Evolutionary conservation across 1,140 invertebrate species (phyloP), one percentile per base, ranked within the genome.

Genomic region (Lerema accius): DNA sequence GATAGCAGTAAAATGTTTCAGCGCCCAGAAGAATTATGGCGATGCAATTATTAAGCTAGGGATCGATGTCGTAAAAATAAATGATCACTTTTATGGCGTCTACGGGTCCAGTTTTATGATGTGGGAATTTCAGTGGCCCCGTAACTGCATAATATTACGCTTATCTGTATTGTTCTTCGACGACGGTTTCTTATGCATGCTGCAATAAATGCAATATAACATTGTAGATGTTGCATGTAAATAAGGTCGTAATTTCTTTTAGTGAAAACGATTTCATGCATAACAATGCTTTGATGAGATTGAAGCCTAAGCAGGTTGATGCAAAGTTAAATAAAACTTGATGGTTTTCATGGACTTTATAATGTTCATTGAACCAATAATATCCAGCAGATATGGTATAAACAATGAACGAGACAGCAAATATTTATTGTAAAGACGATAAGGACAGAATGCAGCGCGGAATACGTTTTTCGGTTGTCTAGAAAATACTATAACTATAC

Each of bases 21-120:
- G 43, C 39, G 50, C 35, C 37, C 35, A 49, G 9, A 60, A 60
- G 48, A 77, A 76, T 81, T 76, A 83, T 75, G 71, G 69, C 62
- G 65, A 73, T 71, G 77, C 77, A 84, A 85, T 87, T 81, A 85
- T 84, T 78, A 71, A 78, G 69, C 68, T 55, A 70, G 69, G 79
- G 75, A 78, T 81, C 76, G 73, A 78, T 75, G 71, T 76, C 81
- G 67, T 87, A 87, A 87, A 87, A 87, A 73, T 81, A 85, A 87
- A 87, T 79, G 80, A 79, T 75, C 75, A 63, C 40, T 77, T 83
- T 85, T 85, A 82, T 80, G 48, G 72, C 65, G 63, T 65, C 70
- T 69, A 58, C 51, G 72, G 71, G 74, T 65, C 73, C 74, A 75
- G 77, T 78, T 84, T 87, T 87, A 84, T 79, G 78, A 79, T 82